Conservation (phyloP, 2,888 invertebrate species). For the Psylliodes chrysocephalus region DNA sequence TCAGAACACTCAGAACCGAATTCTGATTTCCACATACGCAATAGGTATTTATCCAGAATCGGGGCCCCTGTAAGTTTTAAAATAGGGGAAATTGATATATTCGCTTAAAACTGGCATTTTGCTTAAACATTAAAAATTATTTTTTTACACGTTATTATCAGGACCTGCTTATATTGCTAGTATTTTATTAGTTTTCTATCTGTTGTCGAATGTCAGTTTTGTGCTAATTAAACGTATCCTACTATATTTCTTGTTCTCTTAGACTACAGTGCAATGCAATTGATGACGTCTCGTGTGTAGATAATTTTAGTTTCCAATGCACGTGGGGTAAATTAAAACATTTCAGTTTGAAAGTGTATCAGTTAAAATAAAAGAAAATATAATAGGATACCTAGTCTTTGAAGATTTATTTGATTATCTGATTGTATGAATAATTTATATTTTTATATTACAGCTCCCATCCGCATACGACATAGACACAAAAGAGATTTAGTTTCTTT, state of each 20-base stretch:
- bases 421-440: background rate
- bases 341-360: background rate
- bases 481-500: background rate
- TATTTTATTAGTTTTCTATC: too few relatives aligned
- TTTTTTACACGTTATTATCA: too few relatives aligned
- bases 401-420: background rate
- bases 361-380: background rate
- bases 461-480: conserved; percentile 29
- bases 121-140: too few relatives aligned
- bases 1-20: conserved; percentile 62
- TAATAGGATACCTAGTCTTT: too few relatives aligned
- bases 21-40: conserved; percentile 70
- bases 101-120: background rate
- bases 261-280: background rate
- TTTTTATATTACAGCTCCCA: conserved; percentile 38
- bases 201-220: too few relatives aligned
- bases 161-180: too few relatives aligned
- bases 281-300: too few relatives aligned
- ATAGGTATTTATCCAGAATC: conserved; percentile 70
- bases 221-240: too few relatives aligned
- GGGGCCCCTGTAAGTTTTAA: conserved; percentile 68
- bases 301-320: too few relatives aligned
- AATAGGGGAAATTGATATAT: conserved; percentile 4
- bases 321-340: too few relatives aligned
- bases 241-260: too few relatives aligned